Evolutionary conservation across 2,888 invertebrate genomes (phyloP), one percentile per base, ranked within the genome.

Genomic region (Melinopterus prodromus): DNA sequence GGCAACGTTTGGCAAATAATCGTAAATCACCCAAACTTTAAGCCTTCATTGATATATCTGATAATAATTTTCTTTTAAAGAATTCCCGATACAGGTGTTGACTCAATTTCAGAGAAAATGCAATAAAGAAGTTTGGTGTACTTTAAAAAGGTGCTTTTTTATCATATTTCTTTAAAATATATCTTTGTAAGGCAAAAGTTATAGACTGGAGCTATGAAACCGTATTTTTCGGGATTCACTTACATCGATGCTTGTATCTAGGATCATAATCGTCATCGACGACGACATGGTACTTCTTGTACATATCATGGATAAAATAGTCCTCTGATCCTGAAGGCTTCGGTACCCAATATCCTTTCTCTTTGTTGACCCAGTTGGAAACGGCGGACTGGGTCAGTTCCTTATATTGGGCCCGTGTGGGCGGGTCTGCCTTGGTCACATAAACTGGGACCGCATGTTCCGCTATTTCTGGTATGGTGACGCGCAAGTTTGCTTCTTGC

Each of bases 281-380:
- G 37, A 82, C 79, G 6, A 84, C 82, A 5, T 88, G 90, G 82
- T 90, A 91, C 70, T 88, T 89, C 80, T 89, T 87, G 83, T 87
- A 90, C 0, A 92, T 89, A 36, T 92, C 91, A 79, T 92, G 90
- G 2, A 92, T 85, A 0, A 89, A 89, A 80, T 91, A 91, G 6
- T 91, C 92, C 83, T 92, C 91, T 35, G 88, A 85, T 0, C 92
- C 92, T 26, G 26, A 26, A 3, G 92, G 92, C 83, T 90, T 90
- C 84, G 90, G 90, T 0, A 92, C 91, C 92, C 92, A 92, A 81
- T 89, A 90, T 0, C 91, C 92, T 83, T 90, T 91, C 69, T 90
- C 91, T 37, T 86, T 89, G 12, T 86, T 83, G 6, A 91, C 89
- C 91, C 91, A 91, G 7, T 87, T 87, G 1, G 92, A 89, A 76